Conservation (phyloP, 1,140 invertebrate species). For the Trypoxylus dichotomus region DNA sequence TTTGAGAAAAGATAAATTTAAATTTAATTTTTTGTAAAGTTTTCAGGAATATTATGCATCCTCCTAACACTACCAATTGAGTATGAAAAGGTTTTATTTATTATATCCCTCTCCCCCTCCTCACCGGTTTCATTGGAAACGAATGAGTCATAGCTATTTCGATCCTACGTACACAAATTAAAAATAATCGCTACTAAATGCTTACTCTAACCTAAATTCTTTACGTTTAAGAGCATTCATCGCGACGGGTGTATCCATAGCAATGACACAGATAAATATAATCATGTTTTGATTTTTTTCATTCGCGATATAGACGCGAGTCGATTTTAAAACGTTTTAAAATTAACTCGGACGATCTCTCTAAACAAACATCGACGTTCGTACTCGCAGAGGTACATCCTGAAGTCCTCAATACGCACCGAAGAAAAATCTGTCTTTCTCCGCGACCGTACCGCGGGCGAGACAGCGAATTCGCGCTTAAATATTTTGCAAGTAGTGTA, state of each 20-base stretch:
- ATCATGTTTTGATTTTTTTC: neutral
- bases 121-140: too few species aligned
- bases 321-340: neutral
- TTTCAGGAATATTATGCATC: too few species aligned
- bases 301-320: neutral
- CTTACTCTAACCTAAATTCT: neutral
- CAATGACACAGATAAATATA: neutral
- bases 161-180: neutral
- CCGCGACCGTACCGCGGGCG: neutral
- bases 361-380: neutral
- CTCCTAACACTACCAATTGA: too few species aligned
- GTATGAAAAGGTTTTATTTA: too few species aligned
- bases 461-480: too few species aligned
- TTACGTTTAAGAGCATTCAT: neutral
- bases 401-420: neutral
- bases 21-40: too few species aligned
- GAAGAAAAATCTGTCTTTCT: neutral
- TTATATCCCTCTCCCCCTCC: too few species aligned
- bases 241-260: neutral
- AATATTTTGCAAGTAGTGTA: neutral
- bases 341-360: neutral
- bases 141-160: neutral
- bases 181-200: neutral
- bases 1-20: too few species aligned
- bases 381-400: neutral